Base-by-base conservation (phyloP, 1,140 invertebrate species). In the Pemphigus obesinymphae region DNA sequence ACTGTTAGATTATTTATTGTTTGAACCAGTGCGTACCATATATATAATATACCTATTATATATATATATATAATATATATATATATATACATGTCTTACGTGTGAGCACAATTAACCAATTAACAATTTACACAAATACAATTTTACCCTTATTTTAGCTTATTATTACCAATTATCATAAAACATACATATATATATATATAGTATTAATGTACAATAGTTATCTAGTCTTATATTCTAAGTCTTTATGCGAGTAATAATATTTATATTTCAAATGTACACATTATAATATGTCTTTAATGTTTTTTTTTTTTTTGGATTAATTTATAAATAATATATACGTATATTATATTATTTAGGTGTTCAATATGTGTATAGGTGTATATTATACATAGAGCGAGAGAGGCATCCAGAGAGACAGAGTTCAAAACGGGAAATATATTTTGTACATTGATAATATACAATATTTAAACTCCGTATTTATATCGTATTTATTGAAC, bases 1-100 rank as follows among this genome's bases (percentile, higher is more conserved):
- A 78, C 45, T 80, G 55, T 80, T 80, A 80, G 37, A 63, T 80
- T 80, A 43, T 80, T 80, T 80, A 80, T 80, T 61, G 55, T 80
- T 80, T 80, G 55, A 80, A 43, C n/a, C 53, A 61, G 17, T 61
- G 37, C 37, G 63, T 80, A 43, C n/a, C 29, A 61, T 17, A 61
- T 63, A 80, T 63, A 45, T 45, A 40, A n/a, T n/a, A n/a, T n/a
- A n/a, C n/a, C n/a, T n/a, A n/a, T n/a, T 50, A 63, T 34, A 45
- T 45, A 45, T 45, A 45, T 45, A 6, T 45, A 45, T 45, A 45
- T 45, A 45, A 10, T 40, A 40, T 10, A 40, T 40, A 31, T n/a
- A 48, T 48, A 73, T 31, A 50, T 34, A 50, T 45, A 73, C 20
- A 73, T 50, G 45, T 73, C 17, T 73, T 73, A 73, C 26, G 70